Conservation (phyloP, 2,113 vertebrate genomes). For the Hypomesus transpacificus region DNA sequence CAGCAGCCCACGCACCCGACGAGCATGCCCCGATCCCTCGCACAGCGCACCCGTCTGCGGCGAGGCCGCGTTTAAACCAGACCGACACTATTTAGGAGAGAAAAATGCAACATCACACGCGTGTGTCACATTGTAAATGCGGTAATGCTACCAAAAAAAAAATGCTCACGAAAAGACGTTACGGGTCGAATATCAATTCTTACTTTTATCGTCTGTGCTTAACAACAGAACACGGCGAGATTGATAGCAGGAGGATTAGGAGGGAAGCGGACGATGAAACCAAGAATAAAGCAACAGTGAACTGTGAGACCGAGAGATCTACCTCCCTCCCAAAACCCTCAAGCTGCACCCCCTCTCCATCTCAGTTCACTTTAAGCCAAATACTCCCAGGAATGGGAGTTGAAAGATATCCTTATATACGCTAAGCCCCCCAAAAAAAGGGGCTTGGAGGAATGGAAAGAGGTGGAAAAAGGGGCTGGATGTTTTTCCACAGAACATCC, state of each 20-base stretch:
- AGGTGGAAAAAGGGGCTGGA: constrained; percentile 49
- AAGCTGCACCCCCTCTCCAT: constrained; percentile 31
- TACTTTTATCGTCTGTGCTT: constrained; percentile 29
- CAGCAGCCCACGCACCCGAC: constrained; percentile 57
- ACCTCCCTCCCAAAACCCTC: constrained; percentile 21
- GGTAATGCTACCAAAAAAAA: constrained; percentile 18
- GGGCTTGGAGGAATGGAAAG: constrained; percentile 35
- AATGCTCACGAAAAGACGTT: constrained; percentile 15
- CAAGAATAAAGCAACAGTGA: constrained; percentile 29
- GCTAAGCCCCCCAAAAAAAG: constrained; percentile 27
- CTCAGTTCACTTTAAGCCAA: constrained; percentile 21
- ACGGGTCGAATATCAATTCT: constrained; percentile 13
- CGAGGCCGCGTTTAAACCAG: constrained; percentile 41
- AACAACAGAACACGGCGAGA: constrained; percentile 15
- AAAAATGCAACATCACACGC: not conserved
- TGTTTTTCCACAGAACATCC: constrained; percentile 46
- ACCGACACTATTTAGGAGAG: constrained; percentile 20
- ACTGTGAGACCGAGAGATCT: constrained; percentile 22
- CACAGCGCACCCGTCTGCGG: constrained; percentile 16
- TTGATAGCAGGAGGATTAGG: constrained; percentile 37
- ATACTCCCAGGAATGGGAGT: constrained; percentile 34
- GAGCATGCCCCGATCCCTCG: constrained; percentile 32
- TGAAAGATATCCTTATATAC: constrained; percentile 44
- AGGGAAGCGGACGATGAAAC: constrained; percentile 37
- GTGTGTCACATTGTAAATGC: no score